A percentile compares a stretch with the other conserved stretches of the same genome.
These are phyloP conservation scores for Parazoanthus swiftii DNA, from an alignment of 92 coral and sea anemone genomes.

Conservation along the genomic window DNA sequence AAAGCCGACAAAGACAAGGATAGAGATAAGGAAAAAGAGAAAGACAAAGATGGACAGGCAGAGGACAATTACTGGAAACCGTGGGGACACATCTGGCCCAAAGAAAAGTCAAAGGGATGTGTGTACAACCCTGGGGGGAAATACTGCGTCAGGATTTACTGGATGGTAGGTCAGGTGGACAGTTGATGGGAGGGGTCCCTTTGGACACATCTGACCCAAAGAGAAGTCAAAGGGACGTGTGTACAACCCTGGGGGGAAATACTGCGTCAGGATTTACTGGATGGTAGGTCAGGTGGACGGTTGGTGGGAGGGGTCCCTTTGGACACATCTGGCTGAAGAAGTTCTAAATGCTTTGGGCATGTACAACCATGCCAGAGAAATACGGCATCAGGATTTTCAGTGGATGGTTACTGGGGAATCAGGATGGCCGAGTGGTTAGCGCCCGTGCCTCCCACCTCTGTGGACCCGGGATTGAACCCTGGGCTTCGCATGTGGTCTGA, in stretches of 20 bases:
- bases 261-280: no score
- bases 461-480: no score
- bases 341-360: neutral
- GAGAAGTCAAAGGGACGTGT: conserved; percentile 80
- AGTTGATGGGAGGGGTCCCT: no score
- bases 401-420: no score
- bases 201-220: conserved; percentile 69
- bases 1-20: conserved; percentile 64
- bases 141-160: conserved; percentile 81
- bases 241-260: no score
- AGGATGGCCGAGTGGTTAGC: no score
- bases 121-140: conserved; percentile 93
- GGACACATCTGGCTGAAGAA: conserved; percentile 80
- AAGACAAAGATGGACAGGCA: conserved; percentile 67
- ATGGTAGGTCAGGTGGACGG: no score
- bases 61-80: conserved; percentile 97
- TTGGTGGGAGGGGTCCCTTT: no score
- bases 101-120: conserved; percentile 86
- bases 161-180: conserved; percentile 77
- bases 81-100: conserved; percentile 98
- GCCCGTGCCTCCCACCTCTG: no score
- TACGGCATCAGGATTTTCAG: no score
- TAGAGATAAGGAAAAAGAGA: conserved; percentile 73
- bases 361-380: no score
- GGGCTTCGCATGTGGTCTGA: no score